These are phyloP conservation scores for Perizoma affinitatum DNA, from an alignment of 2,888 invertebrate species.

Conservation along the genomic window DNA sequence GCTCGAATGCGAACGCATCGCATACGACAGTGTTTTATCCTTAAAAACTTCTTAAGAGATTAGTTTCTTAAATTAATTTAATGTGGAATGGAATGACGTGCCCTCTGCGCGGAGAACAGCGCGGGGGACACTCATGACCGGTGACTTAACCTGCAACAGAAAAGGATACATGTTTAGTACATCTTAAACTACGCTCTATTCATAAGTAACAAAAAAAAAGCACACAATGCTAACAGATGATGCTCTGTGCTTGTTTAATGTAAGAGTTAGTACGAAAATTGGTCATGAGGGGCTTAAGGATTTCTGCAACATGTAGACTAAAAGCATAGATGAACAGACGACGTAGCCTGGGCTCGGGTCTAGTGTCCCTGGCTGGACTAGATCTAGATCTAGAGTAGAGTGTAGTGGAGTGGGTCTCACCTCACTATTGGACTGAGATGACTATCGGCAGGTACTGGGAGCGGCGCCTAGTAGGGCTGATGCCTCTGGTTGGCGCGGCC, in stretches of 20 bases:
- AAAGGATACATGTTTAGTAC: constrained; percentile 1
- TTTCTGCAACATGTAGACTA: too few species aligned
- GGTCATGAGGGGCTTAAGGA: background rate
- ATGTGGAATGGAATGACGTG: constrained; percentile 83
- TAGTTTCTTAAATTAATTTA: constrained; percentile 78
- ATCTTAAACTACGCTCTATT: background rate
- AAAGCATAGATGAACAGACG: too few species aligned
- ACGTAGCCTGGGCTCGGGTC: too few species aligned
- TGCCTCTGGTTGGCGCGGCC: constrained; percentile 93
- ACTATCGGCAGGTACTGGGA: constrained; percentile 74
- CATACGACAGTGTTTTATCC: constrained; percentile 72
- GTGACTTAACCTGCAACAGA: constrained; percentile 80
- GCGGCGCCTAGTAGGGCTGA: constrained; percentile 89
- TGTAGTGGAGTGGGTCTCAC: constrained; percentile 46
- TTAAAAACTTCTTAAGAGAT: constrained; percentile 80
- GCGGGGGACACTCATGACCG: constrained; percentile 75
- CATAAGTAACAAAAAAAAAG: background rate
- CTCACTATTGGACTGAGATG: constrained; percentile 81
- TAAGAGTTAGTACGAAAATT: constrained; percentile 1
- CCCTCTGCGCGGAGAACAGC: constrained; percentile 72
- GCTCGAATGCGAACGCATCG: constrained; percentile 59
- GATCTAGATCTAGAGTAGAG: too few species aligned
- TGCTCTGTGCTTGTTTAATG: constrained; percentile 1
- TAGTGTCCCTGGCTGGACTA: too few species aligned
- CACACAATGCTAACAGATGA: constrained; percentile 6